Evolutionary conservation across 2,797 vertebrate genomes (phyloP).

Genomic region (Brachymystax lenok): DNA sequence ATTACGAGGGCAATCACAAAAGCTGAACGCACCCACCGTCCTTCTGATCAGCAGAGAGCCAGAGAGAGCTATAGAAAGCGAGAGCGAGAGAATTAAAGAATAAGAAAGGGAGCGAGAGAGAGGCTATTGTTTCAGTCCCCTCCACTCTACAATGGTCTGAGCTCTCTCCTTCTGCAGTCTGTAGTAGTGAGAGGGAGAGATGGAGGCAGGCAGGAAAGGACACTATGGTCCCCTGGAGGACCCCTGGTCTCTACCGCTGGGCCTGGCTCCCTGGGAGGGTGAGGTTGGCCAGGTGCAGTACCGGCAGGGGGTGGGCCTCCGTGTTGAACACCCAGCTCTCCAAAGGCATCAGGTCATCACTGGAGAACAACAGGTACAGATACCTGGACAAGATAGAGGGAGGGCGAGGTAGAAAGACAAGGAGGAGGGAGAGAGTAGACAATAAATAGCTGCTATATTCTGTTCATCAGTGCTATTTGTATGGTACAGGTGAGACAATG

Average conservation of each 20-base stretch:
- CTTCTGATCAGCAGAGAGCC: conserved; percentile 35
- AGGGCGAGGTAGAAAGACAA: background rate
- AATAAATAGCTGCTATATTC: background rate
- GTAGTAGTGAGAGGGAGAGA: conserved; percentile 46
- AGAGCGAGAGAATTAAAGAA: conserved; percentile 11
- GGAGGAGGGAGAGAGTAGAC: background rate
- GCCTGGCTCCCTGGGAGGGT: conserved; percentile 91
- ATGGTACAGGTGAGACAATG: background rate
- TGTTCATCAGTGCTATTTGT: background rate
- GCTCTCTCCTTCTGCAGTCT: conserved; percentile 43
- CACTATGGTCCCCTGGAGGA: conserved; percentile 42
- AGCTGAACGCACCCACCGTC: conserved; percentile 53
- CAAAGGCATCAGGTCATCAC: conserved; percentile 92
- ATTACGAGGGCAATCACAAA: conserved; percentile 29
- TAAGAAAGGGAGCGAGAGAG: background rate
- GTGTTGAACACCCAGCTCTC: conserved; percentile 99
- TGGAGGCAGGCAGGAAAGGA: conserved; percentile 22
- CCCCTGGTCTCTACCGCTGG: conserved; percentile 79
- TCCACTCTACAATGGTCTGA: conserved; percentile 41
- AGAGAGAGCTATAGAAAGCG: conserved; percentile 35
- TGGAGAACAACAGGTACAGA: conserved; percentile 97
- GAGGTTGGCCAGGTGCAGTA: conserved; percentile 92
- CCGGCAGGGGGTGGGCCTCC: conserved; percentile 95
- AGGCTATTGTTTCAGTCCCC: conserved; percentile 27
- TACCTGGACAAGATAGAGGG: conserved; percentile 77